Evolutionary conservation across 1,140 invertebrate genomes (phyloP).

Genomic region (Halesus radiatus): DNA sequence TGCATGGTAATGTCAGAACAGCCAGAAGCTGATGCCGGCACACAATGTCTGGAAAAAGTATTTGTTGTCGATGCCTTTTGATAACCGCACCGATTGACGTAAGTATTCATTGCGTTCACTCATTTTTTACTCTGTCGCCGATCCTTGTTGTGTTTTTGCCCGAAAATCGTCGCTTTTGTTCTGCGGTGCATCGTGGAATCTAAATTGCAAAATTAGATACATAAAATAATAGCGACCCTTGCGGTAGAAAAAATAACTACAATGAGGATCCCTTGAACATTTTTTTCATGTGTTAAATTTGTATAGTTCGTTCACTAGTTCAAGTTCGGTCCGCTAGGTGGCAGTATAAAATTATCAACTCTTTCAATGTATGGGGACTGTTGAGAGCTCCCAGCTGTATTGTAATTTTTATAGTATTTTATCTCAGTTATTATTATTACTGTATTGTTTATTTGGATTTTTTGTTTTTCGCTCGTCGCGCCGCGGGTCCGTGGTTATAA

Average conservation of each 20-base stretch:
- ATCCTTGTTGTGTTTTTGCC: slow-evolving; percentile 4
- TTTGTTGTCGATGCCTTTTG: slow-evolving; percentile 2
- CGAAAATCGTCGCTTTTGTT: neutral
- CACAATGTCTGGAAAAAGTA: slow-evolving; percentile 17
- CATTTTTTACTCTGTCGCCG: neutral
- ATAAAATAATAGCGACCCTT: no score
- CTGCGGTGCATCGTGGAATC: neutral
- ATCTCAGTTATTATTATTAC: neutral
- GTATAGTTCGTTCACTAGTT: no score
- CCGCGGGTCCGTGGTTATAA: neutral
- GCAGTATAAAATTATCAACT: no score
- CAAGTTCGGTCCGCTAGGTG: no score
- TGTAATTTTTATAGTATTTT: no score
- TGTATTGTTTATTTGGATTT: slow-evolving; percentile 33
- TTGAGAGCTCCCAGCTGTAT: no score
- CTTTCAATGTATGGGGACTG: no score
- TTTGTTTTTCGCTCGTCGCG: slow-evolving; percentile 20
- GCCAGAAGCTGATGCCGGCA: neutral
- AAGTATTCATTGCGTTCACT: neutral
- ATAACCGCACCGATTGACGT: slow-evolving; percentile 1
- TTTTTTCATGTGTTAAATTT: no score
- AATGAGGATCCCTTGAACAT: no score
- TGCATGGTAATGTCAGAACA: neutral
- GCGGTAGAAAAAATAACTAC: no score
- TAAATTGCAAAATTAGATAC: no score